Conservation (phyloP, 2,113 vertebrate species). For the Pleuronectes platessa region DNA sequence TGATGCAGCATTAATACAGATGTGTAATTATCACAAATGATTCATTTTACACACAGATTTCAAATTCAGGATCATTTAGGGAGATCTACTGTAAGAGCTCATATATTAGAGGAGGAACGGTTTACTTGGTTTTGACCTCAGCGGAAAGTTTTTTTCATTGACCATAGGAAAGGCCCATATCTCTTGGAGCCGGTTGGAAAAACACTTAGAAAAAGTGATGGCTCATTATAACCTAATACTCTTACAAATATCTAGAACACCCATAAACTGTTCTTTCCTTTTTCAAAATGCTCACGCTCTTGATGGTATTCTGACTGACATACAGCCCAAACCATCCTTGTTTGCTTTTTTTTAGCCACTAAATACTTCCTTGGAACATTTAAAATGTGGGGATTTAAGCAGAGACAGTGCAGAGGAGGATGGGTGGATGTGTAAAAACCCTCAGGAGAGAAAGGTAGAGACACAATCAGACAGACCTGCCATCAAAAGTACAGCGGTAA, state of each 20-base stretch:
- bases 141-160: constrained; percentile 40
- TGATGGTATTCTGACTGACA: constrained; percentile 73
- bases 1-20: background rate
- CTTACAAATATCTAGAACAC: constrained; percentile 51
- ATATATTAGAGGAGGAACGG: background rate
- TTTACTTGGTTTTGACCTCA: constrained; percentile 28
- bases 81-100: background rate
- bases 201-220: constrained; percentile 46
- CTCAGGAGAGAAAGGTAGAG: constrained; percentile 46
- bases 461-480: constrained; percentile 42
- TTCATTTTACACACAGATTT: background rate
- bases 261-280: constrained; percentile 70
- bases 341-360: constrained; percentile 72
- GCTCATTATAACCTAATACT: constrained; percentile 57
- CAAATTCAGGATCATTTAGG: background rate
- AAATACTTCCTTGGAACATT: constrained; percentile 82
- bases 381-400: constrained; percentile 70
- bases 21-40: background rate
- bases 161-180: constrained; percentile 24
- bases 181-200: constrained; percentile 54
- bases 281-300: constrained; percentile 69
- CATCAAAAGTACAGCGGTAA: constrained; percentile 42
- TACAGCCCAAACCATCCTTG: constrained; percentile 62
- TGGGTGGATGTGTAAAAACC: constrained; percentile 35
- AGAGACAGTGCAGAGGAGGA: constrained; percentile 40